phyloP scores from a whole-genome alignment of 2,888 invertebrate genomes.

The Cryptus viduatorius region DNA sequence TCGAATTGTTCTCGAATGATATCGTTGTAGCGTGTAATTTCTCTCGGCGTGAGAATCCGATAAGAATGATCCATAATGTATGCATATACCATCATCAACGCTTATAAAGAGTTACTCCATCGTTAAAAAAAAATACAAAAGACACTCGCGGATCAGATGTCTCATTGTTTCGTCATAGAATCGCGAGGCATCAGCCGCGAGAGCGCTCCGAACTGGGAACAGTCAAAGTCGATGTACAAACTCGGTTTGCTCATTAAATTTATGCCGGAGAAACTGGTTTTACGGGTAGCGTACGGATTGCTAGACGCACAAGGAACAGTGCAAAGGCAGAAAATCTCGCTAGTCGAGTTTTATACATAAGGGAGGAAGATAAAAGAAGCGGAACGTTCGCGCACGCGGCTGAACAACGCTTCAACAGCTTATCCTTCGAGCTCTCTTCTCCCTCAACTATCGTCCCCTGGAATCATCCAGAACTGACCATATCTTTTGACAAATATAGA shows the following conservation, averaged over 20 bases:
- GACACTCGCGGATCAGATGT: not conserved
- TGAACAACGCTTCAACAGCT: too few species aligned
- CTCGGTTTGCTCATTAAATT: conserved; percentile 58
- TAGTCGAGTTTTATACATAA: conserved; percentile 27
- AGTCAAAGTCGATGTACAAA: conserved; percentile 7
- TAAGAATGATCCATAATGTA: too few species aligned
- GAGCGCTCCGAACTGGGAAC: not conserved
- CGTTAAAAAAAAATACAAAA: too few species aligned
- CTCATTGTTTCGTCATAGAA: conserved; percentile 13
- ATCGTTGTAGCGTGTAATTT: too few species aligned
- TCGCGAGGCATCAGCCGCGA: not conserved
- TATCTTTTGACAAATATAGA: not conserved
- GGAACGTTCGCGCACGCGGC: not conserved
- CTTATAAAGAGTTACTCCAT: too few species aligned
- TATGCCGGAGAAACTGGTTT: conserved; percentile 70
- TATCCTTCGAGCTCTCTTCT: not conserved
- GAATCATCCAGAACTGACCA: not conserved
- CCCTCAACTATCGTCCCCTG: not conserved
- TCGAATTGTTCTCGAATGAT: too few species aligned
- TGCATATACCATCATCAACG: too few species aligned
- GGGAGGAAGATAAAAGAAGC: conserved; percentile 17
- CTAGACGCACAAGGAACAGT: conserved; percentile 25
- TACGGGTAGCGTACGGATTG: conserved; percentile 57
- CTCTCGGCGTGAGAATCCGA: too few species aligned
- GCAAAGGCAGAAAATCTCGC: conserved; percentile 37